Base-by-base conservation (phyloP, 2,888 invertebrate genomes). In the Drosophila yooni region DNA sequence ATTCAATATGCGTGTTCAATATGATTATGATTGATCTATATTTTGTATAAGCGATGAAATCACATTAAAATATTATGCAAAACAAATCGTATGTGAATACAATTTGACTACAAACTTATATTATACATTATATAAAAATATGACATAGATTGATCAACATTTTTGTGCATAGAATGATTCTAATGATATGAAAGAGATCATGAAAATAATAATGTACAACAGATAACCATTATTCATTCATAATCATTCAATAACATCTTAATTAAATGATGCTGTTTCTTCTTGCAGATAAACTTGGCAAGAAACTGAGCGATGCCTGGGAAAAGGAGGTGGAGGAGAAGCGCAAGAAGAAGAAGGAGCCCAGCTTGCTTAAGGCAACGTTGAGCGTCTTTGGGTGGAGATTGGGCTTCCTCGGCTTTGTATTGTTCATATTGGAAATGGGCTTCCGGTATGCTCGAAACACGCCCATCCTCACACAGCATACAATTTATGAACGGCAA, bases 371-470 rank as follows among this genome's bases (percentile, higher is more conserved):
- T 18, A 83, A 70, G 38, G 92, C 91, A 43, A 87, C 95, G 61
- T 78, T 95, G 65, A 93, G 93, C 73, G 95, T 95, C n/a, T 96
- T 96, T 82, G 95, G 95, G 0, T 94, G 93, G 66, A 92, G 94
- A 61, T 94, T 95, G 77, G 94, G 95, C 90, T 84, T 94, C 4
- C 94, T 95, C 64, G 96, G 96, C 60, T 85, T 95, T 33, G 93
- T 95, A 7, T 92, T 95, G 43, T 94, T 95, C 29, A 70, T 95
- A 68, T 93, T 95, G 92, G 96, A 96, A 91, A 94, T 96, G 83
- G 94, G 94, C 52, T 94, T 95, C 84, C 94, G 92, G 93, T 93
- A 85, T 88, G 85, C 58, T 15, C 7, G 36, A 40, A 25, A 58
- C 59, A 70, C 82, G 61, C 76, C 76, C 74, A 36, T 54, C 13